Base-by-base conservation (phyloP, 2,888 invertebrate species). In the Eristalis intricaria region DNA sequence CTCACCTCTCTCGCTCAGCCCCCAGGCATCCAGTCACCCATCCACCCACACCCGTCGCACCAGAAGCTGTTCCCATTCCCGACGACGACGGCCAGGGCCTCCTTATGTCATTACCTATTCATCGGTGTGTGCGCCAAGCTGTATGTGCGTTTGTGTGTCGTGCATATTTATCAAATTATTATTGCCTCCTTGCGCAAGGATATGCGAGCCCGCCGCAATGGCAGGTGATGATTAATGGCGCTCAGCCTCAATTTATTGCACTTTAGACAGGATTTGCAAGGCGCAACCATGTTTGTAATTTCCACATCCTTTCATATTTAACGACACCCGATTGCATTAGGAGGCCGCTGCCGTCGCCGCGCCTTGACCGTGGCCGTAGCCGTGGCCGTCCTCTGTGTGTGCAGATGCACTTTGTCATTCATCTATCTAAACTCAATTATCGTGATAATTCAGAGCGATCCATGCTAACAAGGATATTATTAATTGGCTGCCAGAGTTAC, bases 381-480 rank as follows among this genome's bases (percentile, higher is more conserved):
- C n/a, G n/a, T n/a, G n/a, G n/a, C n/a, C n/a, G n/a, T n/a, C n/a
- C n/a, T n/a, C 19, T 38, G 23, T 10, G 19, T 64, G 32, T 43
- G 70, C 50, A 40, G 60, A 73, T 83, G 83, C 87, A 88, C 84
- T 88, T 84, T 84, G 88, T 84, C 84, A 88, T 88, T 74, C 88
- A 84, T 88, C 84, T 88, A 80, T 84, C 88, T 84, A 88, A 88
- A 88, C 88, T 88, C 84, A 88, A 88, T 88, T 88, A 88, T 88
- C 84, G 84, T 84, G 77, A 88, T 84, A 88, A 88, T 88, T 84
- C 80, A 74, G 88, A 66, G 74, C 88, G 84, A 84, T 84, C 87
- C 79, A 80, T 75, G 87, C 73, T 73, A 84, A 84, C 87, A 87
- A 80, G 87, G 79, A 87, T 71, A 84, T 84, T 87, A 87, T 87